Percentiles rank a stretch among this genome's conserved stretches.
phyloP scores from a whole-genome alignment of 2,113 vertebrate genomes.

The Pollachius pollachius region DNA sequence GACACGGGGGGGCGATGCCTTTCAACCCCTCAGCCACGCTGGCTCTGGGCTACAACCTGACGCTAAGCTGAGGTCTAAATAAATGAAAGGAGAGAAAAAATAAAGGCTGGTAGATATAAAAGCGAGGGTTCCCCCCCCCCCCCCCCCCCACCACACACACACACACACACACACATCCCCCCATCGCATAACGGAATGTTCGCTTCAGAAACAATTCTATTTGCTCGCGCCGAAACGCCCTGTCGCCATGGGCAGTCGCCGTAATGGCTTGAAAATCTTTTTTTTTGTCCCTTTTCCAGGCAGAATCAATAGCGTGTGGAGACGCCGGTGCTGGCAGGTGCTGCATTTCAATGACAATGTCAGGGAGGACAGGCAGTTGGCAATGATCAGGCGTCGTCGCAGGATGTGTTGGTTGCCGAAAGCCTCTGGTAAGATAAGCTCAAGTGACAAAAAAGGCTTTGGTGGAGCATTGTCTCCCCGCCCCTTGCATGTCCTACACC shows the following conservation, averaged over 20 bases:
- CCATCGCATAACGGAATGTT: not conserved
- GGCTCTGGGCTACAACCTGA: too few relatives aligned
- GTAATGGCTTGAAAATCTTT: not conserved
- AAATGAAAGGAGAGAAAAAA: conserved; percentile 3
- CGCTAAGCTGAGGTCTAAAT: too few relatives aligned
- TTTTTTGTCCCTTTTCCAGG: not conserved
- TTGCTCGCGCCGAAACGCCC: not conserved
- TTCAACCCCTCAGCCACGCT: conserved; percentile 1
- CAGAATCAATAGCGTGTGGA: not conserved
- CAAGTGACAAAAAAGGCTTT: too few relatives aligned
- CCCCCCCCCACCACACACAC: too few relatives aligned
- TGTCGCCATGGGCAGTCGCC: not conserved
- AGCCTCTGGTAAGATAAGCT: too few relatives aligned
- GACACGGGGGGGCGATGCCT: not conserved
- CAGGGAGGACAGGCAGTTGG: not conserved
- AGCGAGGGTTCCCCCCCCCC: not conserved
- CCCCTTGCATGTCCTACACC: too few relatives aligned
- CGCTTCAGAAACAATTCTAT: not conserved
- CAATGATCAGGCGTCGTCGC: not conserved
- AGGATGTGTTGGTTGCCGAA: too few relatives aligned
- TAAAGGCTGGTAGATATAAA: not conserved
- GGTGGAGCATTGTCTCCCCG: too few relatives aligned
- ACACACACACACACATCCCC: too few relatives aligned
- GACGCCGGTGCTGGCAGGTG: not conserved
- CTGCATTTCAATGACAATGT: not conserved